Percentiles rank a stretch among this genome's conserved stretches.
These are phyloP conservation scores for Hypothenemus hampei DNA, from an alignment of 1,140 invertebrate genomes.

Conservation along the genomic window DNA sequence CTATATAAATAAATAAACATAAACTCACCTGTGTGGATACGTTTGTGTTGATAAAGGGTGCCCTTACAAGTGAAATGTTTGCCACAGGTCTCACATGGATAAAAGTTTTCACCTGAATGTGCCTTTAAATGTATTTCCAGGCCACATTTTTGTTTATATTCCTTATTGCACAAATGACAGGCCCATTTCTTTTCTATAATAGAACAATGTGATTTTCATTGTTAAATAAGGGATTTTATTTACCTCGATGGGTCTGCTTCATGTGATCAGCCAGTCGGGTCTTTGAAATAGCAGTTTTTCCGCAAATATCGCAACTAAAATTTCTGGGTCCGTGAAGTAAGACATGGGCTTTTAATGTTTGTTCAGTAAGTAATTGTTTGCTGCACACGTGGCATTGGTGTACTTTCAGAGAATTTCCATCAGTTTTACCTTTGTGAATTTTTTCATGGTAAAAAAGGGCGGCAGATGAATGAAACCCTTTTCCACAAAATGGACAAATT, in stretches of 20 bases:
- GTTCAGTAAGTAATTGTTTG: conserved; percentile 17
- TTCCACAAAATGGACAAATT: conserved; percentile 22
- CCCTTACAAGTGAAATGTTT: conserved; percentile 23
- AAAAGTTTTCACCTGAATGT: conserved; percentile 22
- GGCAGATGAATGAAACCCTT: conserved; percentile 25
- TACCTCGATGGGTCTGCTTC: conserved; percentile 24
- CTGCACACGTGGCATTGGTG: conserved; percentile 19
- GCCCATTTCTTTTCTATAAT: conserved; percentile 18
- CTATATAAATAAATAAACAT: not conserved
- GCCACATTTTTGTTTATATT: conserved; percentile 25
- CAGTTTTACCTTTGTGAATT: conserved; percentile 16
- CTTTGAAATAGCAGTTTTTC: conserved; percentile 22
- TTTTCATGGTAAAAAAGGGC: conserved; percentile 24
- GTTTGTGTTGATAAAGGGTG: conserved; percentile 18
- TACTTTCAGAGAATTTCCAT: not conserved
- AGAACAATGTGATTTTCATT: conserved; percentile 1
- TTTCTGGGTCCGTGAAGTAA: conserved; percentile 22
- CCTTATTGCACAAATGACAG: conserved; percentile 20
- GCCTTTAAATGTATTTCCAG: conserved; percentile 20
- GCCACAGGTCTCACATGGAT: conserved; percentile 22
- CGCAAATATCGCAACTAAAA: conserved; percentile 26
- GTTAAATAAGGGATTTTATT: not conserved
- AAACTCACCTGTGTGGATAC: conserved; percentile 18
- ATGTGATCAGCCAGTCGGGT: conserved; percentile 25
- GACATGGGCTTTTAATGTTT: conserved; percentile 23